Conservation (phyloP, 2,797 vertebrate genomes). For the Halcyon smyrnensis region DNA sequence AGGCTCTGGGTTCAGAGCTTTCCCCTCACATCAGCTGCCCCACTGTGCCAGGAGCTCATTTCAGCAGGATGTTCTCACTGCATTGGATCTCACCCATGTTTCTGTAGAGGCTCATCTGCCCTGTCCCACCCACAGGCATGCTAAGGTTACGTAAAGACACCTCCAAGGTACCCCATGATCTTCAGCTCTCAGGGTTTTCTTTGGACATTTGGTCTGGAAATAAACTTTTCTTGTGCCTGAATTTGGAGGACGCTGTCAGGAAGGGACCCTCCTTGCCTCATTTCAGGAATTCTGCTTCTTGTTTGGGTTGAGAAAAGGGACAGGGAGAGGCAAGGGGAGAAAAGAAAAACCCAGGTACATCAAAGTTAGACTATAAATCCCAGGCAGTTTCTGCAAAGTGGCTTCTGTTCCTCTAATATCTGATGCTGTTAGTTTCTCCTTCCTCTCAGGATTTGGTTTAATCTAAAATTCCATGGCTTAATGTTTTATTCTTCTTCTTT, state of each 20-base stretch:
- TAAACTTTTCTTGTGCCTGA: accelerated
- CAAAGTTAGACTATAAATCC: not conserved
- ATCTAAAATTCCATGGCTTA: accelerated
- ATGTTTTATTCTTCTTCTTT: not conserved
- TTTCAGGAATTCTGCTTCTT: not conserved
- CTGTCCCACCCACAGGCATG: accelerated
- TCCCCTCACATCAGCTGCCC: not conserved
- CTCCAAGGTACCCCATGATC: accelerated
- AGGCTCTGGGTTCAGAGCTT: not conserved
- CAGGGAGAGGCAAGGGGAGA: not conserved
- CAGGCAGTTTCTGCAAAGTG: not conserved
- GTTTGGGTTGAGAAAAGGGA: not conserved
- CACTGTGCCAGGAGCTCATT: too few relatives aligned
- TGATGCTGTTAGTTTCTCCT: not conserved
- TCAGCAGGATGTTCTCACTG: not conserved
- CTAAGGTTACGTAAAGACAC: not conserved
- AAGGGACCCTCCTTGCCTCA: not conserved
- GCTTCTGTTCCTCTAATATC: not conserved
- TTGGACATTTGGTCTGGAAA: not conserved
- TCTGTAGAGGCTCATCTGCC: not conserved
- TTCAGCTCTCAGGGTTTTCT: not conserved
- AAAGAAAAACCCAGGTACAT: accelerated
- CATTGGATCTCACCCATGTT: accelerated
- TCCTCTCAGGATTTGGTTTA: not conserved
- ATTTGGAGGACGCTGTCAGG: not conserved